A percentile compares a stretch with the other conserved stretches of the same genome.
These are phyloP conservation scores for Andrena camellia DNA, from an alignment of 2,888 invertebrate genomes.

Conservation along the genomic window DNA sequence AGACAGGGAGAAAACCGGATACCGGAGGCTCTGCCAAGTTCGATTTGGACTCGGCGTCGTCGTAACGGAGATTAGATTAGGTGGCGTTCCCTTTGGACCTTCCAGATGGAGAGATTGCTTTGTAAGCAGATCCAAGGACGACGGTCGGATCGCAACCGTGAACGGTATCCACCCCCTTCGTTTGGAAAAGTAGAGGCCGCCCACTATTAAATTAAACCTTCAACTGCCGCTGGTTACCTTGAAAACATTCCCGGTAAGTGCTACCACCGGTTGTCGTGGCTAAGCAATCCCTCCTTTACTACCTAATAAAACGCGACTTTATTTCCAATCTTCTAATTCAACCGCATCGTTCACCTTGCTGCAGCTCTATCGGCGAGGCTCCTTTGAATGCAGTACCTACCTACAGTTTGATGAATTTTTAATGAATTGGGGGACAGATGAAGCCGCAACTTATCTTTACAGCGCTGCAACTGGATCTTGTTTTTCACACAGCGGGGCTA, in stretches of 20 bases:
- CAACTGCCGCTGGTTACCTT: constrained; percentile 44
- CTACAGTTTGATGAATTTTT: too few relatives aligned
- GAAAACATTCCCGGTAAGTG: constrained; percentile 48
- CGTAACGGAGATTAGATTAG: constrained; percentile 80
- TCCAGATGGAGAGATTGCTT: constrained; percentile 79
- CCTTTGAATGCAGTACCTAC: too few relatives aligned
- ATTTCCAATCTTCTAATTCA: neutral
- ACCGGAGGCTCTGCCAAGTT: constrained; percentile 75
- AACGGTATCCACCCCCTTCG: constrained; percentile 54
- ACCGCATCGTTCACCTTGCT: too few relatives aligned
- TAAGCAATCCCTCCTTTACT: neutral
- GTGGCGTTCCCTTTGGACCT: constrained; percentile 72
- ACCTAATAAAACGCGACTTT: neutral
- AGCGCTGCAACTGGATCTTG: neutral
- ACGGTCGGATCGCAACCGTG: constrained; percentile 47
- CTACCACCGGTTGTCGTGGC: neutral
- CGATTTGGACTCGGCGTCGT: constrained; percentile 72
- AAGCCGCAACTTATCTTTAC: neutral
- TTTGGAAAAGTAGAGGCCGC: constrained; percentile 52
- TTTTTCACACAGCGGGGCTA: neutral
- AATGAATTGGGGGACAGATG: neutral
- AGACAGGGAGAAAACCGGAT: constrained; percentile 60
- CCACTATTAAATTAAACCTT: constrained; percentile 60
- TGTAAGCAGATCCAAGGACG: constrained; percentile 78
- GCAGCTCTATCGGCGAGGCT: too few relatives aligned